These are phyloP conservation scores for Mormyrops boulengeri DNA, from an alignment of 2,797 vertebrate genomes.

Conservation along the genomic window DNA sequence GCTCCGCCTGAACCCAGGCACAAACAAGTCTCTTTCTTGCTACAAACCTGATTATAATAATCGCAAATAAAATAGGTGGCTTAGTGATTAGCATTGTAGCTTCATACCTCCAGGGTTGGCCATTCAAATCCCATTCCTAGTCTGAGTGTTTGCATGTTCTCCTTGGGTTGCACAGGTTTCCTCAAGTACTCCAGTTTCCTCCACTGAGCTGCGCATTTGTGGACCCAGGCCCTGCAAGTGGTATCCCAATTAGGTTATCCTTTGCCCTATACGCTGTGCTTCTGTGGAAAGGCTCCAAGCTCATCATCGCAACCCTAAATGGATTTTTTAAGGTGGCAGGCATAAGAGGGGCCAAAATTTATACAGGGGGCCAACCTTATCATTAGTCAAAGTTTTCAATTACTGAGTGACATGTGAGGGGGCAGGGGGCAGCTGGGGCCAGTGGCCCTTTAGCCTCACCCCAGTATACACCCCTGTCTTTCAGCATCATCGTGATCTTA, in stretches of 20 bases:
- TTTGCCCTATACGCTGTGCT: not conserved
- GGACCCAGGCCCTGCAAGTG: not conserved
- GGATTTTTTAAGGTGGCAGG: not conserved
- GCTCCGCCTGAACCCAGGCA: not conserved
- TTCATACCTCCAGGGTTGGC: not conserved
- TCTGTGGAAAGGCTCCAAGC: not conserved
- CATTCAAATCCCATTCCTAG: not conserved
- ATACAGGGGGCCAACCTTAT: not conserved
- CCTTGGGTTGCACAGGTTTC: not conserved
- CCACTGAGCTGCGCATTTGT: not conserved
- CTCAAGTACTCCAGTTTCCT: not conserved
- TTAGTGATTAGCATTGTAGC: not conserved
- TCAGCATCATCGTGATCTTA: not conserved
- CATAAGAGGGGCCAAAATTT: not conserved
- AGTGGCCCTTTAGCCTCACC: not conserved
- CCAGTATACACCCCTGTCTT: not conserved
- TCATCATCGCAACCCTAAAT: not conserved
- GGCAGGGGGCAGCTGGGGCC: not conserved
- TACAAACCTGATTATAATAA: not conserved
- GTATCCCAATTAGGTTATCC: not conserved
- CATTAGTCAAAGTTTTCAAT: not conserved
- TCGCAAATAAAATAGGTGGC: not conserved
- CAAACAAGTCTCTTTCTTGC: not conserved
- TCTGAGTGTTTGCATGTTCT: not conserved
- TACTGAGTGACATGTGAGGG: not conserved